A percentile compares a stretch with the other conserved stretches of the same genome.
These are phyloP conservation scores for Halcyon malimbica DNA, from an alignment of 2,113 vertebrate genomes.

Conservation along the genomic window DNA sequence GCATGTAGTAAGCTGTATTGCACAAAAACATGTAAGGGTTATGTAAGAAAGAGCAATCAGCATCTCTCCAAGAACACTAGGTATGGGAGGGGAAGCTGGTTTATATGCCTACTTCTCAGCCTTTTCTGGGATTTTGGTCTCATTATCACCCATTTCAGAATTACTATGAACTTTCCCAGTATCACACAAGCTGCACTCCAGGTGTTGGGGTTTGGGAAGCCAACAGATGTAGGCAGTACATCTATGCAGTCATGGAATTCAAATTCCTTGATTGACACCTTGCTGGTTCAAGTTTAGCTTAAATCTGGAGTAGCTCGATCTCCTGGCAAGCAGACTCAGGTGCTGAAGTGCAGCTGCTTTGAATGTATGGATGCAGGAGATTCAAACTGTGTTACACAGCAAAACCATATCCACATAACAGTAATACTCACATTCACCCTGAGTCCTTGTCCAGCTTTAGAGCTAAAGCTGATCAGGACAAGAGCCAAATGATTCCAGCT, in stretches of 20 bases:
- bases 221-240: not conserved
- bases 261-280: not conserved
- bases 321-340: not conserved
- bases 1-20: not conserved
- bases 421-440: not conserved
- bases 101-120: not conserved
- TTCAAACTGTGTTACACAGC: not conserved
- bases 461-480: not conserved
- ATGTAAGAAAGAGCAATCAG: not conserved
- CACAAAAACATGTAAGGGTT: not conserved
- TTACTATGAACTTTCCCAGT: not conserved
- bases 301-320: not conserved
- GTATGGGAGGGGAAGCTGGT: accelerated
- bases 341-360: not conserved
- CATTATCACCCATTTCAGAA: not conserved
- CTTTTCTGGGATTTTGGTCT: not conserved
- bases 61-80: not conserved
- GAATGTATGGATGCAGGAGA: not conserved
- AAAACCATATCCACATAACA: not conserved
- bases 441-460: not conserved
- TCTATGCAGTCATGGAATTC: not conserved
- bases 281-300: not conserved
- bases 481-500: not conserved
- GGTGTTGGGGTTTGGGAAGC: not conserved
- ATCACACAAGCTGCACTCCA: not conserved